Percentiles rank a stretch among this genome's conserved stretches.
These are phyloP conservation scores for Dinothrombium tinctorium DNA, from an alignment of 1,140 invertebrate genomes.

Conservation along the genomic window DNA sequence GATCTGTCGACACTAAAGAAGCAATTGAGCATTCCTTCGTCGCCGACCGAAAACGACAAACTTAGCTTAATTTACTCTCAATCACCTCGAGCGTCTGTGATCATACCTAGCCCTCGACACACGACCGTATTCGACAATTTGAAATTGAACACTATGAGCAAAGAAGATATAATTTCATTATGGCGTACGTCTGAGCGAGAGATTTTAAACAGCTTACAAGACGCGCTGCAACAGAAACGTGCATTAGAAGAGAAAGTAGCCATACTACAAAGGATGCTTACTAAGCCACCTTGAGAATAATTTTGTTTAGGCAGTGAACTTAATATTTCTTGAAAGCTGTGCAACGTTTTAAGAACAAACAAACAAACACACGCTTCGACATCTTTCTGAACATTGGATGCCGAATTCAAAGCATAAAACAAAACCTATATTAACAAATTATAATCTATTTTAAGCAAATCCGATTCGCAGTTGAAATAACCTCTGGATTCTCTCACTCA, in stretches of 20 bases:
- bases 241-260: conserved; percentile 22
- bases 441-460: too few species aligned
- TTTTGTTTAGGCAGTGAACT: too few species aligned
- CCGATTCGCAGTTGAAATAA: too few species aligned
- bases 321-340: too few species aligned
- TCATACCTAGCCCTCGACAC: conserved; percentile 3
- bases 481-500: too few species aligned
- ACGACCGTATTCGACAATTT: conserved; percentile 9
- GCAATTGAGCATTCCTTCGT: conserved; percentile 2
- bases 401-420: too few species aligned
- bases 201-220: conserved; percentile 33
- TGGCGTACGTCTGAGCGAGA: conserved; percentile 46
- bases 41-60: neutral
- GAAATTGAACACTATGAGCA: conserved; percentile 24
- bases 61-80: neutral
- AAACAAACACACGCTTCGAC: too few species aligned
- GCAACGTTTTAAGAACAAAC: too few species aligned
- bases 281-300: conserved; percentile 15
- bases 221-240: conserved; percentile 35
- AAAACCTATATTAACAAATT: too few species aligned
- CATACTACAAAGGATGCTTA: conserved; percentile 13
- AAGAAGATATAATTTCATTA: conserved; percentile 39
- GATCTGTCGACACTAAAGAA: conserved; percentile 10
- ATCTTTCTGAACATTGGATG: too few species aligned
- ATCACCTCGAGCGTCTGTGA: conserved; percentile 4